These are phyloP conservation scores for Saiga tatarica DNA, from an alignment of 2,113 vertebrate species.

Conservation along the genomic window DNA sequence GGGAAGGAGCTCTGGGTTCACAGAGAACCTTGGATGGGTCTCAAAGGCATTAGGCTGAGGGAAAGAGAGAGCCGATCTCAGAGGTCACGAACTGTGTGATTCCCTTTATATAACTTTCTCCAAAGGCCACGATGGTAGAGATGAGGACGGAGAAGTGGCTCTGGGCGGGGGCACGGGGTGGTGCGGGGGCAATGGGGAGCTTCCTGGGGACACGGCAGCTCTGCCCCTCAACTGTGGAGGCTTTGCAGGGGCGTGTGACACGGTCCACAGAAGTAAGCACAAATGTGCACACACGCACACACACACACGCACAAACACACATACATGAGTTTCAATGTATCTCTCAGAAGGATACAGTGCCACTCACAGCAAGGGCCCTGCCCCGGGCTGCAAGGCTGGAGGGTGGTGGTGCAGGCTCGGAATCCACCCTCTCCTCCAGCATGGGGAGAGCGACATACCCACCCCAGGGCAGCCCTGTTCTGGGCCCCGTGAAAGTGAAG, in stretches of 20 bases:
- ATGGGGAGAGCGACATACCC: rapidly evolving
- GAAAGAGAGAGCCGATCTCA: too few species aligned
- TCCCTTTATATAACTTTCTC: rapidly evolving
- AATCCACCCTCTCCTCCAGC: too few species aligned
- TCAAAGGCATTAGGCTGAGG: neutral
- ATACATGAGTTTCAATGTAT: neutral
- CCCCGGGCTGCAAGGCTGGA: neutral
- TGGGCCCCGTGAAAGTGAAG: neutral
- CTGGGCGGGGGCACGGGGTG: rapidly evolving
- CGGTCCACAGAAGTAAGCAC: rapidly evolving
- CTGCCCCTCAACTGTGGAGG: neutral
- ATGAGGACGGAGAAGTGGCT: neutral
- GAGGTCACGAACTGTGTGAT: neutral
- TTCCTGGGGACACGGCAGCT: neutral
- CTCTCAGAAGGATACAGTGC: neutral
- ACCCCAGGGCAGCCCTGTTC: rapidly evolving
- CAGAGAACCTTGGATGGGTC: rapidly evolving
- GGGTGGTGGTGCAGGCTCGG: rapidly evolving
- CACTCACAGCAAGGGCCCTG: neutral
- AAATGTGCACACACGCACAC: rapidly evolving
- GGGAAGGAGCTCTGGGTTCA: neutral
- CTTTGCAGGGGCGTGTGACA: neutral
- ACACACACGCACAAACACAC: neutral
- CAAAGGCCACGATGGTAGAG: neutral
- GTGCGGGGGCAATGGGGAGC: rapidly evolving